Evolutionary conservation across 2,888 invertebrate species (phyloP).

Genomic region (Dicyrtoma fusca): DNA sequence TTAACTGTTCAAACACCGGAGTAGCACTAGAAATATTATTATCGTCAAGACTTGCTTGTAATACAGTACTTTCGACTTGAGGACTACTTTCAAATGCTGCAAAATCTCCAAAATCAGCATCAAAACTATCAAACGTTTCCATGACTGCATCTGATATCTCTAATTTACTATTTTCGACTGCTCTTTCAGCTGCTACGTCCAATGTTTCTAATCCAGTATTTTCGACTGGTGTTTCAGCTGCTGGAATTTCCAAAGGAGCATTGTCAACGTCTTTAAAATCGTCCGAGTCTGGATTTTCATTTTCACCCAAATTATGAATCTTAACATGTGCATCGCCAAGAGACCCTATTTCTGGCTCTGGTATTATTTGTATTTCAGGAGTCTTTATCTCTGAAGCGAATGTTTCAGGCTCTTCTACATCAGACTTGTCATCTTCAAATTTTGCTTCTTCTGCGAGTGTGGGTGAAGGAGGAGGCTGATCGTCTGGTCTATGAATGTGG

Average conservation of each 20-base stretch:
- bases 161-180: not conserved
- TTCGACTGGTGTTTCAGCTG: not conserved
- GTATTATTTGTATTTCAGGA: no score
- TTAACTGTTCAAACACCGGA: no score
- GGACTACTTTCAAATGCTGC: slow-evolving; percentile 19
- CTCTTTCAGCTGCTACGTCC: no score
- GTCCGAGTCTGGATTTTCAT: no score
- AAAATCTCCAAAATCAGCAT: slow-evolving; percentile 44
- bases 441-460: not conserved
- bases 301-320: no score
- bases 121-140: slow-evolving; percentile 25
- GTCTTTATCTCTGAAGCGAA: not conserved
- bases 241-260: no score
- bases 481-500: not conserved
- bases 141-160: not conserved
- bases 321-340: no score
- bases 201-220: not conserved
- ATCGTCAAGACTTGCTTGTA: not conserved
- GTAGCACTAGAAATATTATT: no score
- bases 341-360: no score
- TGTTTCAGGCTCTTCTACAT: not conserved
- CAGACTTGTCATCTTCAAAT: slow-evolving; percentile 1
- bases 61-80: not conserved
- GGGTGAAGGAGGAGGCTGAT: not conserved
- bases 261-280: no score